Base-by-base conservation (phyloP, 1,140 invertebrate species). In the Anastrepha obliqua region DNA sequence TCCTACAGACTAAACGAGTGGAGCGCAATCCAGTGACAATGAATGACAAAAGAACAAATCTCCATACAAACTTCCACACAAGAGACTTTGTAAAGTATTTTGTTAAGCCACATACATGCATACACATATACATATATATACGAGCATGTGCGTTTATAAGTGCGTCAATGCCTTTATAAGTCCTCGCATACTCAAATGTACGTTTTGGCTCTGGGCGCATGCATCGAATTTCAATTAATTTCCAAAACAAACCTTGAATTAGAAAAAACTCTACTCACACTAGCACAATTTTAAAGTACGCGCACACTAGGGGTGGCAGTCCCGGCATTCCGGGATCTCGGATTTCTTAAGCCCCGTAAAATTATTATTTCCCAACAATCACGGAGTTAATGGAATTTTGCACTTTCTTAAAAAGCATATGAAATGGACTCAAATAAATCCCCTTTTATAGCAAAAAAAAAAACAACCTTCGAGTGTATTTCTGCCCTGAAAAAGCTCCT, bases 1-100 rank as follows among this genome's bases (percentile, higher is more conserved):
- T 74, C 67, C 67, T 47, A 74, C 39, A 44, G 42, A 74, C 67
- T 74, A 11, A 74, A 39, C 44, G 67, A 74, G 39, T 74, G 67
- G 44, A n/a, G 67, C 42, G 17, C 67, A 74, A 44, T 47, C 13
- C 6, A 42, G 44, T 74, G 42, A 55, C 6, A 55, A 55, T 55
- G 11, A 55, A 6, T 11, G 42, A 74, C 39, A 47, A 13, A 15
- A 42, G 13, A 29, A 29, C 2, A 55, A 0, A 55, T 55, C 51
- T 55, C 6, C 51, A 55, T 55, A 55, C 11, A 11, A 6, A 55
- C 11, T 55, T 55, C 6, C 51, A 55, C 1, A 55, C 51, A 55
- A 55, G 51, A 55, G 51, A 6, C 51, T 8, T 8, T 55, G 51
- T 6, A 55, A 55, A 55, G 6, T 55, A 55, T 55, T 55, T 2